A percentile compares a stretch with the other conserved stretches of the same genome.
phyloP scores from a whole-genome alignment of 1,140 invertebrate species.

The Drosophila insularis region DNA sequence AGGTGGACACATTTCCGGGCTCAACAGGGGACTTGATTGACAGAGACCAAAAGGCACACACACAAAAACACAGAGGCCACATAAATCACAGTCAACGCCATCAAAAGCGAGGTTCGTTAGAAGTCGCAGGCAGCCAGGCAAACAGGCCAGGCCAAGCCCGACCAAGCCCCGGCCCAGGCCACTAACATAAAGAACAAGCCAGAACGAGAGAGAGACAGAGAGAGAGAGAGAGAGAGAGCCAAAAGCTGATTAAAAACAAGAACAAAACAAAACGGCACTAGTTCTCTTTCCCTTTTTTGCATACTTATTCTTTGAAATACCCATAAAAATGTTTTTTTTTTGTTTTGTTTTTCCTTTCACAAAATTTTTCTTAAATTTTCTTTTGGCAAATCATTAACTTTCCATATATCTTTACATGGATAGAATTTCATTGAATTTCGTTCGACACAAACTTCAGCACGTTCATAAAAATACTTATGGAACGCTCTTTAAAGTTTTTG shows the following conservation, averaged over 20 bases:
- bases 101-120: slow-evolving; percentile 35
- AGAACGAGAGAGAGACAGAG: background rate
- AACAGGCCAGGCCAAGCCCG: background rate
- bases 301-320: slow-evolving; percentile 4
- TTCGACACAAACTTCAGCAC: slow-evolving; percentile 10
- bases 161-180: no score
- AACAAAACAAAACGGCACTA: background rate
- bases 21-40: slow-evolving; percentile 44
- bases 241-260: slow-evolving; percentile 56
- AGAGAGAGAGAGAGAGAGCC: background rate
- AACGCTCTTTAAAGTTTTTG: slow-evolving; percentile 18
- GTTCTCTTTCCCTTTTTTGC: background rate
- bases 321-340: no score
- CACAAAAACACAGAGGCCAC: background rate
- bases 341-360: background rate
- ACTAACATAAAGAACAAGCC: background rate
- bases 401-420: no score
- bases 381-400: no score
- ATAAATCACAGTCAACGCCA: slow-evolving; percentile 44
- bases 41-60: slow-evolving; percentile 29
- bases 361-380: background rate
- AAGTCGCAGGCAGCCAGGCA: slow-evolving; percentile 20
- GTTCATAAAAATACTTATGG: background rate
- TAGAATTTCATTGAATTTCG: no score
- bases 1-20: slow-evolving; percentile 69